phyloP scores from a whole-genome alignment of 2,797 vertebrate genomes.

The Oreortyx pictus region DNA sequence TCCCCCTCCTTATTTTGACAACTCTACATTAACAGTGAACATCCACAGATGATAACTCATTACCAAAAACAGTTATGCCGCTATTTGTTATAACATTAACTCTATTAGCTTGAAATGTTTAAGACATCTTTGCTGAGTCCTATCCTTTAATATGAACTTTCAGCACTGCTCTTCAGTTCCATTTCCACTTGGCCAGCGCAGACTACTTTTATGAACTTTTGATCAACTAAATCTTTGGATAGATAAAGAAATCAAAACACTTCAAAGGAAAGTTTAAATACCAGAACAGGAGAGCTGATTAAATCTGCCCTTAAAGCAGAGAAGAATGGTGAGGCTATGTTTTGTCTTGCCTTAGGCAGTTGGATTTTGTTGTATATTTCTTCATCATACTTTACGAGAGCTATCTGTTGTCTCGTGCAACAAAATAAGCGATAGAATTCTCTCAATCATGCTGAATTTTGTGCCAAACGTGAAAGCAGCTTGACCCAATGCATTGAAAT shows the following conservation, averaged over 20 bases:
- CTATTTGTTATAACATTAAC: conserved; percentile 13
- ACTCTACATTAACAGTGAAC: neutral
- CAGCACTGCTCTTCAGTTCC: neutral
- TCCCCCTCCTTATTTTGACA: neutral
- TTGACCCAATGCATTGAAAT: neutral
- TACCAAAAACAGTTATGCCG: neutral
- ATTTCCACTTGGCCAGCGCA: conserved; percentile 24
- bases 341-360: neutral
- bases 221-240: neutral
- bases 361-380: neutral
- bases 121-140: neutral
- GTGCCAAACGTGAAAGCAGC: conserved; percentile 7
- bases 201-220: conserved; percentile 20
- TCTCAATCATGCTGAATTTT: conserved; percentile 24
- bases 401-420: conserved; percentile 54
- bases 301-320: conserved; percentile 9
- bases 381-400: conserved; percentile 7
- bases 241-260: conserved; percentile 5
- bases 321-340: neutral
- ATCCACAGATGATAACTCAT: neutral
- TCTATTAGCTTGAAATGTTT: neutral
- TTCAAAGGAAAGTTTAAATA: conserved; percentile 11
- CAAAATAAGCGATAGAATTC: conserved; percentile 38
- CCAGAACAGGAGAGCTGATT: neutral
- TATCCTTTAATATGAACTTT: conserved; percentile 54